These are phyloP conservation scores for Pterophyllum scalare DNA, from an alignment of 2,113 vertebrate species.

Conservation along the genomic window DNA sequence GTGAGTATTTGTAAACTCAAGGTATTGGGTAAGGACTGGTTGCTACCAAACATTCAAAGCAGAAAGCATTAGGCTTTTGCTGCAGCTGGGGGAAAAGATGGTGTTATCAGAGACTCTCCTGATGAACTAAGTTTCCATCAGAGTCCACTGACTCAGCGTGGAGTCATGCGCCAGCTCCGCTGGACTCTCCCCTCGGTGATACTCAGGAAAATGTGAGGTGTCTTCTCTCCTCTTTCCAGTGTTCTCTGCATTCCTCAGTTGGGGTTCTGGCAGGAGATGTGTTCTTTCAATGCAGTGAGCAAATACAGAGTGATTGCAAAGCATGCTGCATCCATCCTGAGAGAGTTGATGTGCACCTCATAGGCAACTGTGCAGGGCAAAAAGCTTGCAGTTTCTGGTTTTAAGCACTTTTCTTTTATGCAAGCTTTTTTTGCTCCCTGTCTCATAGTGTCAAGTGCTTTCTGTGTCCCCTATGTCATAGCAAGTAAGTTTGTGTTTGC, in stretches of 20 bases:
- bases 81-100: slow-evolving; percentile 61
- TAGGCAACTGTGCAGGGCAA: slow-evolving; percentile 55
- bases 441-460: slow-evolving; percentile 55
- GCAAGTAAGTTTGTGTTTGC: slow-evolving; percentile 49
- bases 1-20: slow-evolving; percentile 71
- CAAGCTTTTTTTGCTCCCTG: slow-evolving; percentile 35
- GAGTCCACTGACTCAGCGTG: slow-evolving; percentile 51
- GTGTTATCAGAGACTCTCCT: slow-evolving; percentile 65
- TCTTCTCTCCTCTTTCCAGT: slow-evolving; percentile 40
- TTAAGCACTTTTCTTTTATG: slow-evolving; percentile 54
- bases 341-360: slow-evolving; percentile 62
- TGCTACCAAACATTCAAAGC: slow-evolving; percentile 84
- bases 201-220: slow-evolving; percentile 42
- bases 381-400: slow-evolving; percentile 66
- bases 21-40: slow-evolving; percentile 73
- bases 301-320: slow-evolving; percentile 57
- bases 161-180: slow-evolving; percentile 47
- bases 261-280: slow-evolving; percentile 45
- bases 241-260: slow-evolving; percentile 56
- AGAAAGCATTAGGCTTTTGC: slow-evolving; percentile 76
- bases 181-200: slow-evolving; percentile 47
- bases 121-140: slow-evolving; percentile 61
- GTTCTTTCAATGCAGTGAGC: slow-evolving; percentile 63
- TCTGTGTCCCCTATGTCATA: slow-evolving; percentile 49
- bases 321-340: slow-evolving; percentile 67